Base-by-base conservation (phyloP, 2,113 vertebrate species). In the Odocoileus hemionus region DNA sequence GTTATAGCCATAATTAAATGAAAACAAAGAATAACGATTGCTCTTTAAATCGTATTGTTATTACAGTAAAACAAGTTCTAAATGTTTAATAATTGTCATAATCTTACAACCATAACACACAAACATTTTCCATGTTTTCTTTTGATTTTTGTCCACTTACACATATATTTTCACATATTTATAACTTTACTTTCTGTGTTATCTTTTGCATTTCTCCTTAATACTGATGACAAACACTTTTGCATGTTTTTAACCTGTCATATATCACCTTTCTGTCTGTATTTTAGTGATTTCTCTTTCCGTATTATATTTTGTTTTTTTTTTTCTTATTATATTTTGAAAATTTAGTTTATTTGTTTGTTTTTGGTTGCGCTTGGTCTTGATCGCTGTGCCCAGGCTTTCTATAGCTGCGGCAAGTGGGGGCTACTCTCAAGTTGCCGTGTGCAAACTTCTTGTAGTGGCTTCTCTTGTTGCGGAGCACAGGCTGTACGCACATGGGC, bases 161-260 rank as follows among this genome's bases (percentile, higher is more conserved):
- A 70, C 39, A 19, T 21, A 43, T 84, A 52, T 57, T 67, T 96
- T 92, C 52, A 45, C 19, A 67, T 64, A 58, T 52, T 86, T 95
- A 6, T 92, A 82, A 79, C 82, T 82, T 86, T 45, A 52, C 39
- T 91, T 92, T 54, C 26, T 64, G 33, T 84, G 13, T 83, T n/a
- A 80, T 43, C 70, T 76, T 97, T 58, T 91, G 74, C 64, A 61
- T 94, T 94, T 52, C n/a, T n/a, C 28, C 28, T 91, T 97, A 85
- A 74, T 21, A 90, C 57, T 92, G 61, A 86, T 67, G 47, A 33
- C 45, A 94, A 74, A 95, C 12, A 61, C 52, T n/a, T 83, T 26
- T 80, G 15, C 6, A 70, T 60, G 36, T 93, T 84, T 97, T 88
- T 55, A 67, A 2, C 30, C 39, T 94, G 25, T 84, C 36, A 54